Conservation (phyloP, 2,113 vertebrate genomes). For the Oreochromis tanganicae region DNA sequence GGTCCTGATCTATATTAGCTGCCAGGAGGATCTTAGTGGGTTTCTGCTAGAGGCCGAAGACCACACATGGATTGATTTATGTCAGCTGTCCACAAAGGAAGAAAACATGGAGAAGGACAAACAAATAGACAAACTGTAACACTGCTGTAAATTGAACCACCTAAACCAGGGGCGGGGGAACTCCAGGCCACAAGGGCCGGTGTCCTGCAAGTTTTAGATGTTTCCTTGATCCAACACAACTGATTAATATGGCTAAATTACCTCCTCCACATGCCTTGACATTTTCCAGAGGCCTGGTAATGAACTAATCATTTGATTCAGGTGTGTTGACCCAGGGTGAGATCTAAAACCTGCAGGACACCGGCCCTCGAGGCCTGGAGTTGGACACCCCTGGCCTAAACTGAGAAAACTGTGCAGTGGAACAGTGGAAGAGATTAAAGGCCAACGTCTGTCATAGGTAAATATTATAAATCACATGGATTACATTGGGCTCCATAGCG, state of each 20-base stretch:
- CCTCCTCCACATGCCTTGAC: not conserved
- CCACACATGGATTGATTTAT: slow-evolving; percentile 3
- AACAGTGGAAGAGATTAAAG: not conserved
- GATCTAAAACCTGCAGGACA: not conserved
- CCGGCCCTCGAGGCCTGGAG: accelerated
- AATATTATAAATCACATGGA: not conserved
- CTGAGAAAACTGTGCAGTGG: not conserved
- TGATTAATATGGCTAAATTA: not conserved
- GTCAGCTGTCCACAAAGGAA: not conserved
- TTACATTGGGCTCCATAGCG: not conserved
- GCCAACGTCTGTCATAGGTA: not conserved
- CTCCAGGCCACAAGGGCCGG: accelerated
- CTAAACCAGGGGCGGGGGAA: not conserved
- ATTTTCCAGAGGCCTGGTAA: not conserved
- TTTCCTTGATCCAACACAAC: not conserved
- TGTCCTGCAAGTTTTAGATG: not conserved
- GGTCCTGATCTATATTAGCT: not conserved
- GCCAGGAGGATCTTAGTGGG: not conserved
- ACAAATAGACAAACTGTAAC: not conserved
- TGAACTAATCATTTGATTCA: not conserved
- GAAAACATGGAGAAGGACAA: not conserved
- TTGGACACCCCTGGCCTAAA: not conserved
- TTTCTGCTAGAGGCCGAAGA: not conserved
- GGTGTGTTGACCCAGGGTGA: not conserved
- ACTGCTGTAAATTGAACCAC: not conserved